Conservation (phyloP, 2,113 vertebrate genomes). For the Danio rerio region GRCz12tu NC_133200.1:10694501-10695000, state of each 20-base stretch:
- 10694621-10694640: too few relatives aligned
- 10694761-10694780: conserved; percentile 13
- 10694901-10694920: conserved; percentile 57
- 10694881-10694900: conserved; percentile 45
- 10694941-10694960: conserved; percentile 43
- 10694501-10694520: too few relatives aligned
- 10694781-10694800: conserved; percentile 14
- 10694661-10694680: neutral
- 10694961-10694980: conserved; percentile 39
- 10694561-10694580: too few relatives aligned
- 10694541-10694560: too few relatives aligned
- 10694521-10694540: too few relatives aligned
- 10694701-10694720: conserved; percentile 2
- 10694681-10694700: neutral
- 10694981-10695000: conserved; percentile 31
- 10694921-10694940: conserved; percentile 52
- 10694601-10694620: too few relatives aligned
- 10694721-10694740: conserved; percentile 22
- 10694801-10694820: conserved; percentile 56
- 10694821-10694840: conserved; percentile 57
- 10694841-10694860: conserved; percentile 63
- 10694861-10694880: conserved; percentile 65
- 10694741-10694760: conserved; percentile 7
- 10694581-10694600: too few relatives aligned
- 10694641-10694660: too few relatives aligned